Evolutionary conservation across 2,888 invertebrate species (phyloP), one percentile per base, ranked within the genome.

Genomic region (Tanytarsus gracilentus): DNA sequence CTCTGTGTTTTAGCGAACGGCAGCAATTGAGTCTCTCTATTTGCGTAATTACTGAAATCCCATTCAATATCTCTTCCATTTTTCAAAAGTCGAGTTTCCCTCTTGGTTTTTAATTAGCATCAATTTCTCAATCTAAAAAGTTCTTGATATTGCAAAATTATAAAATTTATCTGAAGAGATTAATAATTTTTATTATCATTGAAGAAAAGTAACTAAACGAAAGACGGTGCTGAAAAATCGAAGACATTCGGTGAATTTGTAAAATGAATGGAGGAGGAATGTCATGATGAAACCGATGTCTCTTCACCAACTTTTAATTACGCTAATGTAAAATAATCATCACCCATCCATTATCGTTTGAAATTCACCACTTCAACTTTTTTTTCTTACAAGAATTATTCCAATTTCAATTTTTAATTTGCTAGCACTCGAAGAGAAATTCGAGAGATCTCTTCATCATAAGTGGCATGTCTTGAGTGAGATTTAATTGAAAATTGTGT

Each of bases 71-170:
- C 30, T 33, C 23, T 30, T 52, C 36, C 52, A 16, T 16, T 14
- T 52, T 16, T 33, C 40, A 40, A 16, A 40, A 5, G 9, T 39
- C 7, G 3, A n/a, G n/a, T n/a, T n/a, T n/a, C n/a, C n/a, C n/a
- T n/a, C n/a, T n/a, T 14, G 16, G 36, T 9, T 9, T 40, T 55
- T 55, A 55, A 55, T 55, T 55, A 55, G 55, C 55, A 55, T 55
- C 55, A 39, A 55, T 44, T 44, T 44, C 44, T 8, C 21, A 18
- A 44, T 49, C 11, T 8, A 23, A 26, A 14, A 26, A 49, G 29
- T 55, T 39, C 40, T 55, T 55, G 16, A 55, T 53, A 53, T 53
- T 53, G 53, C 53, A 55, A 18, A 55, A 55, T 33, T 39, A 39
- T 39, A 55, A 40, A 55, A 26, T 21, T 39, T 8, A 55, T 23